Base-by-base conservation (phyloP, 2,113 vertebrate species). In the Osmerus mordax region DNA sequence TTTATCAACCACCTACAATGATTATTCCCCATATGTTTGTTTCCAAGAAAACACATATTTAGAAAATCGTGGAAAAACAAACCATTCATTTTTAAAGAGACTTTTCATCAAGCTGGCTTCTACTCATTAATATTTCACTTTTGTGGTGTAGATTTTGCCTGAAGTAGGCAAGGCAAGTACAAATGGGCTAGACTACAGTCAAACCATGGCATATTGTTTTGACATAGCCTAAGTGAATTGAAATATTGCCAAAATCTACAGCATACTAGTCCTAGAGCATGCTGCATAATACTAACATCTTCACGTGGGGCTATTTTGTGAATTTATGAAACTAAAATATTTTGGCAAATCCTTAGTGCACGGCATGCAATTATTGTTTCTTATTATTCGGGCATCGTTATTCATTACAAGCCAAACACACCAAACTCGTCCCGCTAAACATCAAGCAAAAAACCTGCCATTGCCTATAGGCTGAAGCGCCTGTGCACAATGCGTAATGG, bases 311-410 rank as follows among this genome's bases (percentile, higher is more conserved):
- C 81, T 86, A 87, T 89, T 92, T 88, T 81, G 78, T 77, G 87
- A 86, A 92, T 94, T 94, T 93, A 90, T 93, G 84, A 77, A 86
- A 90, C 92, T 90, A 91, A 86, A 80, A 79, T 29, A 32, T 65
- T 72, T 52, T 52, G 53, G 67, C 78, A 71, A 77, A 59, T 75
- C 81, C 56, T 66, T 81, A 70, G 67, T 81, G 80, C 62, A 53
- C 84, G 76, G 77, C 69, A 65, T 71, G 51, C 63, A 47, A 47
- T 47, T 47, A 75, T 74, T 80, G 80, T 83, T 82, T 74, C 53
- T 81, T 82, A 80, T 2, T 14, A 69, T 76, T 78, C 53, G 65
- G 78, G 77, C 77, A 83, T 81, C 77, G 70, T 78, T 65, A 79
- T 78, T 78, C 74, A 76, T 76, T 74, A 79, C 41, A 81, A 56